Evolutionary conservation across 2,113 vertebrate genomes (phyloP).

Genomic region (Scopus umbretta): DNA sequence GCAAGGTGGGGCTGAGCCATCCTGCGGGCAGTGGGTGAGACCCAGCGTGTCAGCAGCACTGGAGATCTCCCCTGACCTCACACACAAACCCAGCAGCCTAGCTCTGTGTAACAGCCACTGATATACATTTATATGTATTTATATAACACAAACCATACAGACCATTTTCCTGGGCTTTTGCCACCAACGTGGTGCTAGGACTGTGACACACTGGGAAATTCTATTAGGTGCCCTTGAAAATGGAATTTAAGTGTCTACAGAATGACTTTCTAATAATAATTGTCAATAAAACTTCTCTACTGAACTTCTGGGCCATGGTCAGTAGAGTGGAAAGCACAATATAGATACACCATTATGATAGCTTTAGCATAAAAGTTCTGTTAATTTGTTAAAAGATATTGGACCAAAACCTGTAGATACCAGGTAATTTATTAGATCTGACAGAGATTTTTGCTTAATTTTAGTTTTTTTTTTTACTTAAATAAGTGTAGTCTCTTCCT

Average conservation of each 20-base stretch:
- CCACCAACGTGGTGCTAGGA: too few relatives aligned
- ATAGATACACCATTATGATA: not conserved
- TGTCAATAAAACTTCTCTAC: not conserved
- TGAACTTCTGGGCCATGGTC: not conserved
- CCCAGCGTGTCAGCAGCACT: not conserved
- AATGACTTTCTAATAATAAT: not conserved
- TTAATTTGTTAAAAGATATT: not conserved
- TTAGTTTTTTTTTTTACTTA: not conserved
- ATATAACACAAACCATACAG: not conserved
- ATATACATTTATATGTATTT: not conserved
- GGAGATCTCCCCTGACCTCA: not conserved
- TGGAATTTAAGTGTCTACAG: not conserved
- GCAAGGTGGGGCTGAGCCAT: not conserved
- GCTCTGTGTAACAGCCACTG: rapidly evolving
- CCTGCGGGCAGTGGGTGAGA: not conserved
- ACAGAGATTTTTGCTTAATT: not conserved
- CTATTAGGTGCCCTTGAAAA: not conserved
- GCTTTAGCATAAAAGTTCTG: not conserved
- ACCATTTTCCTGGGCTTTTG: not conserved
- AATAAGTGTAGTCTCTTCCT: not conserved
- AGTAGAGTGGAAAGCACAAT: not conserved
- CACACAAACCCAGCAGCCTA: not conserved
- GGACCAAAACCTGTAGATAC: not conserved
- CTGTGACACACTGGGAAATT: not conserved
- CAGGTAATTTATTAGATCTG: not conserved